Conservation (phyloP, 2,113 vertebrate genomes). For the Loxodonta africana region DNA sequence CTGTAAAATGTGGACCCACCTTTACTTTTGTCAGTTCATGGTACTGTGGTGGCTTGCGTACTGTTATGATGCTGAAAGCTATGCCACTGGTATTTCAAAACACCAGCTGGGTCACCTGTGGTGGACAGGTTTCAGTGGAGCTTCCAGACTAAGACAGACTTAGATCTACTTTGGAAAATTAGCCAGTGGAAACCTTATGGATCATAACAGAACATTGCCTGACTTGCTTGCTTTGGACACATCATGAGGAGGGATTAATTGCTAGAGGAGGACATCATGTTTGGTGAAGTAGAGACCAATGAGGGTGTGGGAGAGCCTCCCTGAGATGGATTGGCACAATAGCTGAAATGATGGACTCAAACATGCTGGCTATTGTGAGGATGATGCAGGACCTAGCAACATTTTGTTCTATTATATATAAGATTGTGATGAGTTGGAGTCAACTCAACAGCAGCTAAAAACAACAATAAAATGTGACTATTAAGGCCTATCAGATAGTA, state of each 20-base stretch:
- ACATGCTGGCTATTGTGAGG: not conserved
- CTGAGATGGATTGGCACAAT: not conserved
- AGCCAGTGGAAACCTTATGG: not conserved
- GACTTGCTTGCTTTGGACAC: not conserved
- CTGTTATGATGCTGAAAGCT: too few species aligned
- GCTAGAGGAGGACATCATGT: not conserved
- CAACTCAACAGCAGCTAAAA: not conserved
- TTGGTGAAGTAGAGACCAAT: not conserved
- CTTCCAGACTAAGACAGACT: not conserved
- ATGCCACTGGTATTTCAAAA: too few species aligned
- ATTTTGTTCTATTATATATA: not conserved
- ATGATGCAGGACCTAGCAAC: not conserved
- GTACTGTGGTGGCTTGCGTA: not conserved
- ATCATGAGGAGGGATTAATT: not conserved
- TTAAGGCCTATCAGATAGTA: not conserved
- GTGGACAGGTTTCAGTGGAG: not conserved
- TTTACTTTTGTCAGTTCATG: not conserved
- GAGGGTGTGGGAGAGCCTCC: not conserved
- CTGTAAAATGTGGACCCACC: not conserved
- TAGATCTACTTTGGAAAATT: not conserved
- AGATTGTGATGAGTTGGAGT: not conserved
- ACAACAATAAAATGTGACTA: not conserved
- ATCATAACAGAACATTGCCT: not conserved
- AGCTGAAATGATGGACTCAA: not conserved
- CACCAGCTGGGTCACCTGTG: not conserved